phyloP scores from a whole-genome alignment of 1,140 invertebrate species.

The Choristoneura fumiferana region DNA sequence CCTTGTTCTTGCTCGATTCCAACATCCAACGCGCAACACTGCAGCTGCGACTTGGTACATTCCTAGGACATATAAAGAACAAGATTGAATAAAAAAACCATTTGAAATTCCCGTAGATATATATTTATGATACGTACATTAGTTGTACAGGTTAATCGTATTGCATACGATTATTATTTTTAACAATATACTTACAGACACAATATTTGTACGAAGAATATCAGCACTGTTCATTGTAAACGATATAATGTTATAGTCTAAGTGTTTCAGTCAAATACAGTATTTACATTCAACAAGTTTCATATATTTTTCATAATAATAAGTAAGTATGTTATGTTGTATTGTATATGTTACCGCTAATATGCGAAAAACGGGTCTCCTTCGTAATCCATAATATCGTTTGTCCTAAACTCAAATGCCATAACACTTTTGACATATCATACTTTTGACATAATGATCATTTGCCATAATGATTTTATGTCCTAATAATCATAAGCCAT shows the following conservation, averaged over 20 bases:
- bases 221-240: constrained; percentile 39
- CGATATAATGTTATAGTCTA: constrained; percentile 32
- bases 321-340: no score
- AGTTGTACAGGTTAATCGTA: constrained; percentile 39
- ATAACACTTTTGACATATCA: no score
- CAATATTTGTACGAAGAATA: constrained; percentile 57
- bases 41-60: neutral
- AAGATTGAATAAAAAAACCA: neutral
- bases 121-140: constrained; percentile 27
- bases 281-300: constrained; percentile 14
- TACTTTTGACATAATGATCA: no score
- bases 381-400: no score
- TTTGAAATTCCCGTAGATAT: constrained; percentile 8
- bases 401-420: no score
- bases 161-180: constrained; percentile 42
- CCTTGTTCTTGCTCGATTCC: neutral
- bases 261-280: constrained; percentile 40
- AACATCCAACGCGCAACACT: neutral
- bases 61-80: neutral
- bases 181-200: constrained; percentile 45
- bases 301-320: neutral
- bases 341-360: no score
- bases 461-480: no score
- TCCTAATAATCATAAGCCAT: no score
- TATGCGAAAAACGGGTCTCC: no score